Evolutionary conservation across 2,888 invertebrate genomes (phyloP).

Genomic region (Trachelus tabidus): DNA sequence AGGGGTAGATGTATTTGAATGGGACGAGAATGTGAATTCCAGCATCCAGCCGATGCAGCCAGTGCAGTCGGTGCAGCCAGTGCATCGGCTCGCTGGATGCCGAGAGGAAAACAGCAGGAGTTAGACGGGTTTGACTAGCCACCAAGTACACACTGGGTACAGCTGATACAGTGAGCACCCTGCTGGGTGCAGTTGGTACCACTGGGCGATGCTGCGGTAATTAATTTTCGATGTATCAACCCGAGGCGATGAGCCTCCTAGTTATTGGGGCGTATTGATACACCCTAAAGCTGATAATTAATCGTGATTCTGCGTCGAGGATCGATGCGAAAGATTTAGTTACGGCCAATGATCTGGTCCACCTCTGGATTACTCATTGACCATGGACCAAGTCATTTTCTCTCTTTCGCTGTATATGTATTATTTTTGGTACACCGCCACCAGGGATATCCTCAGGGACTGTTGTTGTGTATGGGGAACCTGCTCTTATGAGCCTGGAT

Average conservation of each 20-base stretch:
- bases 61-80: too few relatives aligned
- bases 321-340: not conserved
- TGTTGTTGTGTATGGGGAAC: not conserved
- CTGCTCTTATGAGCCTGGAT: not conserved
- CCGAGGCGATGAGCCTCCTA: slow-evolving; percentile 32
- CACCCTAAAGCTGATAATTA: slow-evolving; percentile 38
- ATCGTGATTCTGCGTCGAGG: slow-evolving; percentile 23
- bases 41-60: not conserved
- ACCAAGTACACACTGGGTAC: not conserved
- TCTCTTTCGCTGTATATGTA: not conserved
- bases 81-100: not conserved
- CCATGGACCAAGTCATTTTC: not conserved
- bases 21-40: not conserved
- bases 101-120: not conserved
- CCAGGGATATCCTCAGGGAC: not conserved
- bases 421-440: too few relatives aligned
- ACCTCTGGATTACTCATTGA: not conserved
- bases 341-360: not conserved
- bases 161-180: not conserved
- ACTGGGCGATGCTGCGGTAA: slow-evolving; percentile 36
- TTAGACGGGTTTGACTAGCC: slow-evolving; percentile 34
- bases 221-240: slow-evolving; percentile 44
- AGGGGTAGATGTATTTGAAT: not conserved
- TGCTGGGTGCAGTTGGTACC: not conserved
- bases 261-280: slow-evolving; percentile 38